phyloP scores from a whole-genome alignment of 2,888 invertebrate species.

The Eristalinus sepulchralis region DNA sequence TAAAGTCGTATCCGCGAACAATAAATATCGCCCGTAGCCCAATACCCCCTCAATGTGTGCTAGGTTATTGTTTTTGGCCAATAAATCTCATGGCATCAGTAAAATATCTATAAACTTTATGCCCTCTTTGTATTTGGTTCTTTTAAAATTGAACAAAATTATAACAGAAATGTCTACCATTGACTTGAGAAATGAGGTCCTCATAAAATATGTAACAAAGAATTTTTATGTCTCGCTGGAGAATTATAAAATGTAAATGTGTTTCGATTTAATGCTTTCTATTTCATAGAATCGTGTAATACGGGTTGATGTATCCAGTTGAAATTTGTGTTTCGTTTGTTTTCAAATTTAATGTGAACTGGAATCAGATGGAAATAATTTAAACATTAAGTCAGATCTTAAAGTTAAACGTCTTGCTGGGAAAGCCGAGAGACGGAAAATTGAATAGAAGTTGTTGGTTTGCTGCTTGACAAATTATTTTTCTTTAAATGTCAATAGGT shows the following conservation, averaged over 20 bases:
- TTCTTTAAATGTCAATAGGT: neutral
- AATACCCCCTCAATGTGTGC: neutral
- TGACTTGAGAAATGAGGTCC: constrained; percentile 25
- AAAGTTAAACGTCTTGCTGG: neutral
- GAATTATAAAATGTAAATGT: constrained; percentile 55
- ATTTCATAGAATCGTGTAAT: neutral
- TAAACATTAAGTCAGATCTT: neutral
- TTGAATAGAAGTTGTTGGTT: no score
- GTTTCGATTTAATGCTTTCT: constrained; percentile 29
- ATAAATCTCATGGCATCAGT: constrained; percentile 48
- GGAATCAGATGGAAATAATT: neutral
- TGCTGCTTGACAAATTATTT: no score
- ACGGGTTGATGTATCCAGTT: neutral
- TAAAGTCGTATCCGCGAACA: constrained; percentile 17
- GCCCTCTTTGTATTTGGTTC: constrained; percentile 20
- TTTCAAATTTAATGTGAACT: neutral
- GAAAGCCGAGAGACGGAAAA: neutral
- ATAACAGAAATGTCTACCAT: constrained; percentile 26
- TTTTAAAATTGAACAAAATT: constrained; percentile 23
- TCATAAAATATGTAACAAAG: constrained; percentile 44
- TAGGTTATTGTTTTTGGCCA: constrained; percentile 26
- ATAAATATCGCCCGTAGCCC: constrained; percentile 1
- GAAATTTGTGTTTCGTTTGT: neutral
- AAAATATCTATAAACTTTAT: constrained; percentile 47
- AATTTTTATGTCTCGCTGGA: constrained; percentile 38